These are phyloP conservation scores for Brachymystax lenok DNA, from an alignment of 2,797 vertebrate species.

Conservation along the genomic window DNA sequence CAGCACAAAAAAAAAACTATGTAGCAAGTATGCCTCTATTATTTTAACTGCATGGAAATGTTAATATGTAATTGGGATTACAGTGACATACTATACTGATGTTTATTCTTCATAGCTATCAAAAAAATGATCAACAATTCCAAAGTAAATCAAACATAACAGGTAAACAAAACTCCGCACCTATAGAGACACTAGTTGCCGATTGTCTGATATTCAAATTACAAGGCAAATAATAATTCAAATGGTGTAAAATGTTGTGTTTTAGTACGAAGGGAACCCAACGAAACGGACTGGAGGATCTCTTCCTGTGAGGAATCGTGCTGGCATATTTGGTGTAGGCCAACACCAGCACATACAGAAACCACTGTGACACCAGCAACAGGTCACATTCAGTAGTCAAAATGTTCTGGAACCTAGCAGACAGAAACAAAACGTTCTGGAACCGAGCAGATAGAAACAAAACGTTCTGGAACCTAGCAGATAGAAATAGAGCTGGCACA, in stretches of 20 bases:
- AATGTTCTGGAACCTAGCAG: background rate
- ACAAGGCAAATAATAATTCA: background rate
- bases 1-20: background rate
- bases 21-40: background rate
- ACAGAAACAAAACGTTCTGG: too few species aligned
- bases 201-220: conserved; percentile 39
- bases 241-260: background rate
- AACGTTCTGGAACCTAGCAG: too few species aligned
- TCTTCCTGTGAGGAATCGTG: background rate
- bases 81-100: background rate
- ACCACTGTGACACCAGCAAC: background rate
- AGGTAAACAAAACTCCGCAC: background rate
- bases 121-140: background rate
- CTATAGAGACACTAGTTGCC: conserved; percentile 17
- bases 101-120: too few species aligned
- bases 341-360: background rate
- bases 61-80: background rate
- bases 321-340: conserved; percentile 19
- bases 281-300: conserved; percentile 26
- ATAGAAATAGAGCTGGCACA: background rate
- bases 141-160: background rate
- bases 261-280: conserved; percentile 11
- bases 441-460: too few species aligned
- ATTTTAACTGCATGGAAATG: background rate
- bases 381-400: background rate